Evolutionary conservation across 1,140 invertebrate species (phyloP).

Genomic region (Drusus annulatus): DNA sequence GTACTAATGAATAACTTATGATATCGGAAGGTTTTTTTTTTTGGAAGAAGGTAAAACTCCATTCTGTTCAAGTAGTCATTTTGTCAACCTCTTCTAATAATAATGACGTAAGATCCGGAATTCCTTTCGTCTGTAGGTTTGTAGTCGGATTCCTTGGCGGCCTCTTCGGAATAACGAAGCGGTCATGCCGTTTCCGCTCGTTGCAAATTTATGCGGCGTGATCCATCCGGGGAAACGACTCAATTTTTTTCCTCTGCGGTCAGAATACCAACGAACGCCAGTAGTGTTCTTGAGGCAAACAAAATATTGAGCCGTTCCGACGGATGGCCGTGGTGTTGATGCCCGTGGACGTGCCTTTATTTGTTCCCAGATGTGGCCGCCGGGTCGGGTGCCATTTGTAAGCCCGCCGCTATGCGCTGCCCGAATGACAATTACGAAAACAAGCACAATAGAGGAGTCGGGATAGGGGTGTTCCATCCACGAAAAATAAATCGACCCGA

Average conservation of each 20-base stretch:
- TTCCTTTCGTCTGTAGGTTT: background rate
- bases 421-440: slow-evolving; percentile 32
- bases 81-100: background rate
- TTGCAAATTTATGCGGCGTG: slow-evolving; percentile 37
- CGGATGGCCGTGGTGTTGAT: slow-evolving; percentile 25
- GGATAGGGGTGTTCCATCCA: background rate
- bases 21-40: background rate
- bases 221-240: slow-evolving; percentile 36
- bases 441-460: background rate
- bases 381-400: slow-evolving; percentile 1
- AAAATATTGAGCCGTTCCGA: slow-evolving; percentile 24
- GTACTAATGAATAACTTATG: too few species aligned
- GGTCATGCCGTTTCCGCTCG: slow-evolving; percentile 6
- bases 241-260: slow-evolving; percentile 35
- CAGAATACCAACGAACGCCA: slow-evolving; percentile 4
- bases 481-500: slow-evolving; percentile 16
- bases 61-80: background rate
- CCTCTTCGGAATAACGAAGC: slow-evolving; percentile 7
- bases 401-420: slow-evolving; percentile 6
- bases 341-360: slow-evolving; percentile 33
- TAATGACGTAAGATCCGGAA: background rate
- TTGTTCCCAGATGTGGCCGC: slow-evolving; percentile 27
- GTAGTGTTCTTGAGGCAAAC: background rate
- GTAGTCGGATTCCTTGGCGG: background rate
- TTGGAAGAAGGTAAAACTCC: background rate